Percentiles rank a stretch among this genome's conserved stretches.
Evolutionary conservation across 2,113 vertebrate genomes (phyloP).

Genomic region (Bungarus multicinctus): DNA sequence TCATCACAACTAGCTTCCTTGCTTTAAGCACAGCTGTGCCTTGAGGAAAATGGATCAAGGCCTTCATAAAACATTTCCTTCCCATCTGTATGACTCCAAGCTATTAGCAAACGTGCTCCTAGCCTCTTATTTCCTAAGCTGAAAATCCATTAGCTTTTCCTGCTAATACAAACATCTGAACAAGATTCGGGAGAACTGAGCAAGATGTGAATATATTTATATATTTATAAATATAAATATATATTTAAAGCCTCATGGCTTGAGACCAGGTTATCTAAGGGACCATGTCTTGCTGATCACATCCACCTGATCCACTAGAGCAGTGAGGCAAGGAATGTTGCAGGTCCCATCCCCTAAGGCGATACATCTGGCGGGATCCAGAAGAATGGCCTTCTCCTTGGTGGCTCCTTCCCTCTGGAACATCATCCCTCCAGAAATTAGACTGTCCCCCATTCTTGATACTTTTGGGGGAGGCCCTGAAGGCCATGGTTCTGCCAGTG

Average conservation of each 20-base stretch:
- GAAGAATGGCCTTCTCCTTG: background rate
- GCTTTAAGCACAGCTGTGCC: background rate
- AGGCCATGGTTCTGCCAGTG: background rate
- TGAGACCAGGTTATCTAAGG: no score
- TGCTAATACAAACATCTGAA: background rate
- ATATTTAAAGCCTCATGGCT: background rate
- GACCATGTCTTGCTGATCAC: no score
- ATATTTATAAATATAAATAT: background rate
- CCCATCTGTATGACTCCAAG: background rate
- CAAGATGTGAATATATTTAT: background rate
- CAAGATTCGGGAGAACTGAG: background rate
- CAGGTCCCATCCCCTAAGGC: background rate
- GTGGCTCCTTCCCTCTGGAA: background rate
- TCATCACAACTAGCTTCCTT: background rate
- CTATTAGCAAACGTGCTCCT: background rate
- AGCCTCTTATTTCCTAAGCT: background rate
- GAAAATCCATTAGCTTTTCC: background rate
- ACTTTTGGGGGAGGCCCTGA: background rate
- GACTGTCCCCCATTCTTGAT: background rate
- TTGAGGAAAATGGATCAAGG: background rate
- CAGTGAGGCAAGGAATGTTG: background rate
- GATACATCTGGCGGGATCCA: background rate
- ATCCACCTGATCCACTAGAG: no score
- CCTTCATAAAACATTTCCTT: background rate
- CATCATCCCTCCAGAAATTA: background rate